phyloP scores from a whole-genome alignment of 2,113 vertebrate genomes.

The Nannospalax galili region DNA sequence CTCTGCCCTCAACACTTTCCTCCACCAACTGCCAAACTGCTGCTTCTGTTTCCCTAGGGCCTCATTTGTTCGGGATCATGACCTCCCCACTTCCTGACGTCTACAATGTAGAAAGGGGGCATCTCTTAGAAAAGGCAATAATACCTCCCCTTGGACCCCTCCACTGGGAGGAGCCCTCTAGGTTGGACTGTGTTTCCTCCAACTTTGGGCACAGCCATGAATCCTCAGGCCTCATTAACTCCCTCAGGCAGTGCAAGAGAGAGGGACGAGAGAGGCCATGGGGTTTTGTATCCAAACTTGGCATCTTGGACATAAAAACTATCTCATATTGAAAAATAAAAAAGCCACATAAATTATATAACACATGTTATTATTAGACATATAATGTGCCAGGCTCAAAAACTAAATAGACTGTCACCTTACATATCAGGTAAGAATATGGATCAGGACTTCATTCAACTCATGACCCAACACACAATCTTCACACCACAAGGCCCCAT shows the following conservation, averaged over 20 bases:
- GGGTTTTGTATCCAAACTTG: constrained; percentile 65
- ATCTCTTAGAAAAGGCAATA: constrained; percentile 61
- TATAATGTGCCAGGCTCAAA: no score
- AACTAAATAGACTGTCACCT: no score
- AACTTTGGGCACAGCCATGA: constrained; percentile 65
- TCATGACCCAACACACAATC: no score
- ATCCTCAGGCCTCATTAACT: background rate
- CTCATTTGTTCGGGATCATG: constrained; percentile 29
- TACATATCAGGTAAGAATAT: no score
- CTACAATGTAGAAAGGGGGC: constrained; percentile 20
- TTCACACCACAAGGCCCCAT: no score
- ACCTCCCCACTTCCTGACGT: constrained; percentile 51
- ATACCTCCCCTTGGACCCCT: background rate
- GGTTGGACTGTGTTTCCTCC: constrained; percentile 55
- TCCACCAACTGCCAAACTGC: constrained; percentile 67
- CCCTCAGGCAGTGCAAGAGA: background rate
- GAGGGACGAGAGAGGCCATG: background rate
- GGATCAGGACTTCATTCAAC: no score
- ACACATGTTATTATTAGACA: no score
- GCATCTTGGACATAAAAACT: constrained; percentile 68
- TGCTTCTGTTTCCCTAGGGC: constrained; percentile 27
- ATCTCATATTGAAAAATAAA: no score
- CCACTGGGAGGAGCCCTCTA: background rate
- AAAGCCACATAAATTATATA: no score
- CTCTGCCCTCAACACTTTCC: constrained; percentile 50